Percentiles rank a stretch among this genome's conserved stretches.
phyloP scores from a whole-genome alignment of 2,888 invertebrate genomes.

The Sesia apiformis region DNA sequence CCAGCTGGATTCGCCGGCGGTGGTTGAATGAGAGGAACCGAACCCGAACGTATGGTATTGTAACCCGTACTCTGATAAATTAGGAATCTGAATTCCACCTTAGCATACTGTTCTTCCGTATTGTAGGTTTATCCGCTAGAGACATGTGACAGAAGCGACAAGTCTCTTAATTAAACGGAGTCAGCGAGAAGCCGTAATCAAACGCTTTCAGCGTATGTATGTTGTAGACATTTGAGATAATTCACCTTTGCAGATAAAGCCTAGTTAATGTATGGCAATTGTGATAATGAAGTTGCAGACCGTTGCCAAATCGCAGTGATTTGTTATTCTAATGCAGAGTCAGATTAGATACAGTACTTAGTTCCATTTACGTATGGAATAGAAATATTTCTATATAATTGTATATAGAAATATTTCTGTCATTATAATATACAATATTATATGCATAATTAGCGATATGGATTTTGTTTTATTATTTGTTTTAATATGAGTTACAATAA shows the following conservation, averaged over 20 bases:
- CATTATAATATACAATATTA: too few relatives aligned
- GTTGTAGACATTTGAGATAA: not conserved
- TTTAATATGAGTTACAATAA: too few relatives aligned
- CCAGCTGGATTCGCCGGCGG: too few relatives aligned
- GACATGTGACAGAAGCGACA: not conserved
- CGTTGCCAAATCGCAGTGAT: not conserved
- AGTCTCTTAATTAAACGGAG: conserved; percentile 10
- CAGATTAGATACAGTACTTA: too few relatives aligned
- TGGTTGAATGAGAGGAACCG: too few relatives aligned
- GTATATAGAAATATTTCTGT: too few relatives aligned
- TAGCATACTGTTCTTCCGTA: too few relatives aligned
- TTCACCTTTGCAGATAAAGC: not conserved
- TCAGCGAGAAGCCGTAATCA: conserved; percentile 9
- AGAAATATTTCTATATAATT: too few relatives aligned
- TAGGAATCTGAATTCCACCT: not conserved
- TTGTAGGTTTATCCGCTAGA: not conserved
- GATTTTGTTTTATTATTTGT: too few relatives aligned
- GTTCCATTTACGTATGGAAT: too few relatives aligned
- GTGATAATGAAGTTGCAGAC: not conserved
- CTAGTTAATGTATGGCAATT: not conserved
- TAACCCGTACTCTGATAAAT: not conserved
- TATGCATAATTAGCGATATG: too few relatives aligned
- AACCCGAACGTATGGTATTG: not conserved
- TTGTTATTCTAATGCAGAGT: not conserved
- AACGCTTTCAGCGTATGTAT: conserved; percentile 4